A percentile compares a stretch with the other conserved stretches of the same genome.
Conservation (phyloP, 2,888 invertebrate genomes). For the Punctoribates punctum region DNA sequence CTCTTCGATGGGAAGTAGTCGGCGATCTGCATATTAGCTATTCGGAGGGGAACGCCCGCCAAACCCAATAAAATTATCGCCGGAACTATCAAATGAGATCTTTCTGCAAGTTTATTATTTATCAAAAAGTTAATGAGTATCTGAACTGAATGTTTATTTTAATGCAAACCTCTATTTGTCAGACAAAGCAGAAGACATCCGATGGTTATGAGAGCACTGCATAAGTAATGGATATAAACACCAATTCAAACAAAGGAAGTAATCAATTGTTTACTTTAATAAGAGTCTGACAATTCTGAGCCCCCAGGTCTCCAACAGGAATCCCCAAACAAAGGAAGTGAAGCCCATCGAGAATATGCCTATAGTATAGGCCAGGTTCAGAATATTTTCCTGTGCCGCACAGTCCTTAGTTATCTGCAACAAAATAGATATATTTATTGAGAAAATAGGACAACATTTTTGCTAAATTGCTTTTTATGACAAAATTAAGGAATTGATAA, state of each 20-base stretch:
- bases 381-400: conserved; percentile 46
- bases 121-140: background rate
- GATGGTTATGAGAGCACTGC: conserved; percentile 19
- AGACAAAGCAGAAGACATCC: conserved; percentile 42
- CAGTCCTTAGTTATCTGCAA: conserved; percentile 39
- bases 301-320: conserved; percentile 48
- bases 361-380: conserved; percentile 48
- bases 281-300: conserved; percentile 47
- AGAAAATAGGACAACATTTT: too few relatives aligned
- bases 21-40: conserved; percentile 49
- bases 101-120: conserved; percentile 40
- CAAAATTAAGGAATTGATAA: background rate
- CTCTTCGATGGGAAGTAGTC: conserved; percentile 47
- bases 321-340: conserved; percentile 49
- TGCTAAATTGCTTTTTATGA: too few relatives aligned
- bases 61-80: conserved; percentile 47
- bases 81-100: conserved; percentile 47
- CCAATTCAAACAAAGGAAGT: background rate
- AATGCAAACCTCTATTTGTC: conserved; percentile 44
- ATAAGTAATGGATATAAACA: background rate
- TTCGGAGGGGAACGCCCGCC: conserved; percentile 48
- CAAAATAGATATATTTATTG: background rate
- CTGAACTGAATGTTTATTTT: background rate
- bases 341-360: conserved; percentile 48
- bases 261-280: conserved; percentile 46